Base-by-base conservation (phyloP, 1,140 invertebrate genomes). In the Apis florea region DNA sequence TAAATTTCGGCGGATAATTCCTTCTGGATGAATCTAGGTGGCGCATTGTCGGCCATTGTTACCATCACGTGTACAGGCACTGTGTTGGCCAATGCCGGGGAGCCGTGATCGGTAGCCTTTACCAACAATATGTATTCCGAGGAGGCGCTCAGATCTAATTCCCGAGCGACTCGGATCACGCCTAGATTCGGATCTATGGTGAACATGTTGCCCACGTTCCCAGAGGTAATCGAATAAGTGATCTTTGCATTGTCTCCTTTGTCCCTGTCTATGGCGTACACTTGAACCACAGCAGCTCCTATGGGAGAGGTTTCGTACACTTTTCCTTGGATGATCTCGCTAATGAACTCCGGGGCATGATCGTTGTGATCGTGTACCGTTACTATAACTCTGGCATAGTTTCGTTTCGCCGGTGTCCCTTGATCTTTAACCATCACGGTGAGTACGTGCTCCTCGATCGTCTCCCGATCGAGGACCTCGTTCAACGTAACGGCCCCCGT, bases 361-460 rank as follows among this genome's bases (percentile, higher is more conserved):
- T 99, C 98, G 93, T 99, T 99, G 85, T 97, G 96, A 93, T 98
- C 98, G 86, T 96, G 95, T 1, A 99, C 97, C 67, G 95, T 95
- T 64, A 99, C 95, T 49, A 96, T 93, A 0, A 98, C 96, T 85
- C 97, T 94, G 4, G 97, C 97, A 90, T 96, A 98, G 91, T 97
- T 98, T 21, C 97, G 94, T 89, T 98, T 97, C 0, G 97, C 96
- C 17, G 97, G 97, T 1, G 96, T 97, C 1, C 98, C 98, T 88
- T 97, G 96, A 93, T 99, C 98, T 84, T 97, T 96, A 0, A 98
- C 98, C 95, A 97, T 97, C 8, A 98, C 96, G 1, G 97, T 98
- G 56, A 99, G 91, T 54, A 98, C 95, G 93, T 99, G 98, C 58
- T 97, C 95, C 40, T 95, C 95, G 11, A 97, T 96, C 26, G 96